phyloP scores from a whole-genome alignment of 2,888 invertebrate genomes.

The Nomada fabriciana region DNA sequence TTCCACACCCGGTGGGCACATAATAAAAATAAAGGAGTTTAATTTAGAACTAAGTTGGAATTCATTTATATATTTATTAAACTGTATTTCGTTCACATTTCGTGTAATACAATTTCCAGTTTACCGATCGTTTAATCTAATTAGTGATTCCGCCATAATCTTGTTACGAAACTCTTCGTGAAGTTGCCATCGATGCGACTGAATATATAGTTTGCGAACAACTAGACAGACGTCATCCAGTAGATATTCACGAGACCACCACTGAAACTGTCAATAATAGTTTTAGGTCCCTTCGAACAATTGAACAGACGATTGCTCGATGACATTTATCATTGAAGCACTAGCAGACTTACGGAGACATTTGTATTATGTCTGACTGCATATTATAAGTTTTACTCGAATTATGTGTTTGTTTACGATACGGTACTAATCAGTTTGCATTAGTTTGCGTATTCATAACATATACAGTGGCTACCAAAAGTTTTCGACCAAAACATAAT shows the following conservation, averaged over 20 bases:
- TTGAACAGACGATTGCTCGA: constrained; percentile 1
- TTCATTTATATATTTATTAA: constrained; percentile 30
- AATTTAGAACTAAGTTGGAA: background rate
- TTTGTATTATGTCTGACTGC: background rate
- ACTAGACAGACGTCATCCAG: constrained; percentile 48
- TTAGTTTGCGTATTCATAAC: too few species aligned
- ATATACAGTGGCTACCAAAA: background rate
- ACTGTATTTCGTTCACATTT: background rate
- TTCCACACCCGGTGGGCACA: background rate
- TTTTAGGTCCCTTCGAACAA: constrained; percentile 25
- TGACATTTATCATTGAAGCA: background rate
- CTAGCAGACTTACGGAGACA: background rate
- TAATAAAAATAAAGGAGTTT: background rate
- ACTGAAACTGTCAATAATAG: constrained; percentile 49
- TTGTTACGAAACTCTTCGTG: constrained; percentile 51
- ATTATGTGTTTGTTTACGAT: too few species aligned
- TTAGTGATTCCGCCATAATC: constrained; percentile 52
- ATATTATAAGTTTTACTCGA: background rate
- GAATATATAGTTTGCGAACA: constrained; percentile 40
- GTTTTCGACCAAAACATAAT: background rate
- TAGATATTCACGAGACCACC: constrained; percentile 22
- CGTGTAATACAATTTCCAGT: constrained; percentile 35
- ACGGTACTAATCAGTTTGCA: background rate
- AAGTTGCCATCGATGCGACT: constrained; percentile 49
- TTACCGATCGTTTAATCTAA: constrained; percentile 47